Percentiles rank a stretch among this genome's conserved stretches.
Evolutionary conservation across 2,888 invertebrate species (phyloP).

Genomic region (Stenolophus ochropezus): DNA sequence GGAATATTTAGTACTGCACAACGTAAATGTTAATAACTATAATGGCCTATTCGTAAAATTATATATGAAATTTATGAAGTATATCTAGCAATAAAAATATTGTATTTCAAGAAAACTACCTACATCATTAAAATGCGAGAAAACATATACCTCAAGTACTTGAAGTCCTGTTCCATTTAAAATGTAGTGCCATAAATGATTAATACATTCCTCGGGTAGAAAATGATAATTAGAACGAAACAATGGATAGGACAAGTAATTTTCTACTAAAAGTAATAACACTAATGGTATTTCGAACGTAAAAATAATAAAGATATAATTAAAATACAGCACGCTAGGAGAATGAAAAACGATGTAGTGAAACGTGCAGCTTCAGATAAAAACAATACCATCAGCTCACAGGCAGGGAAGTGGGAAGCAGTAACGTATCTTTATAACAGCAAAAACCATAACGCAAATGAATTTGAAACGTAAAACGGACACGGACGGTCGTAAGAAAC

Average conservation of each 20-base stretch:
- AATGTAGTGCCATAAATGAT: not conserved
- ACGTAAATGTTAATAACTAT: too few species aligned
- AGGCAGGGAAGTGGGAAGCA: not conserved
- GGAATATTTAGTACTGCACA: too few species aligned
- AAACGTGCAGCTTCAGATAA: constrained; percentile 5
- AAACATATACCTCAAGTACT: too few species aligned
- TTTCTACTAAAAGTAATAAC: not conserved
- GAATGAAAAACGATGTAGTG: not conserved
- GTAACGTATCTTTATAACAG: constrained; percentile 12
- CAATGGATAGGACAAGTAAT: not conserved
- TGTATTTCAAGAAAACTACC: too few species aligned
- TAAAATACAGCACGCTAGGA: constrained; percentile 5
- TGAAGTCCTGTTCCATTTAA: not conserved
- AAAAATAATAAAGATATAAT: constrained; percentile 27
- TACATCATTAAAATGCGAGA: too few species aligned
- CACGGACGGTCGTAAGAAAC: constrained; percentile 23
- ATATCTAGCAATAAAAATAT: too few species aligned
- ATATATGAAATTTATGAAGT: too few species aligned
- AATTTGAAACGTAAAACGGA: constrained; percentile 20
- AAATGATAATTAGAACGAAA: not conserved
- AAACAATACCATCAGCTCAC: constrained; percentile 5
- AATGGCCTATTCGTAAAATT: too few species aligned
- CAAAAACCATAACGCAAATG: constrained; percentile 40
- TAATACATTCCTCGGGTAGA: not conserved
- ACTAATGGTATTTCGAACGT: not conserved